These are phyloP conservation scores for Sander vitreus DNA, from an alignment of 2,113 vertebrate species.

Conservation along the genomic window DNA sequence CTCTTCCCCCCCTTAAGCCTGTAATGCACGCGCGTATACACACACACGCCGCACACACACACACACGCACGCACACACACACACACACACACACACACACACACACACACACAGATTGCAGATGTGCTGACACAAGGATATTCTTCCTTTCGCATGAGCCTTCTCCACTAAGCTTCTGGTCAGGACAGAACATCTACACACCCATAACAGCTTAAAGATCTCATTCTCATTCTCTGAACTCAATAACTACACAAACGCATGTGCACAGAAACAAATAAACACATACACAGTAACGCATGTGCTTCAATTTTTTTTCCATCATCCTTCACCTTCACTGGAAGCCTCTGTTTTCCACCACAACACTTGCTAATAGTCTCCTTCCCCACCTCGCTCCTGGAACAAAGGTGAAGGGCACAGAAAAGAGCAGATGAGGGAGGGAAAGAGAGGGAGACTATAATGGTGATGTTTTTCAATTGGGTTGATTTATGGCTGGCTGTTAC, in stretches of 20 bases:
- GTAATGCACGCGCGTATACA: constrained; percentile 52
- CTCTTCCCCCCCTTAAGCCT: constrained; percentile 56
- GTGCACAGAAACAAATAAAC: constrained; percentile 15
- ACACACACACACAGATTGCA: constrained; percentile 39
- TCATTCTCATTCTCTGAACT: constrained; percentile 23
- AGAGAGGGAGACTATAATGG: constrained; percentile 56
- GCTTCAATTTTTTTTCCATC: constrained; percentile 34
- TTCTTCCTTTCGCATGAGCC: constrained; percentile 59
- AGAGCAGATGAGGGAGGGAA: constrained; percentile 59
- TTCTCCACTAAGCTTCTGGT: constrained; percentile 69
- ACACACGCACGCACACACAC: constrained; percentile 20
- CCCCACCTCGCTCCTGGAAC: constrained; percentile 54
- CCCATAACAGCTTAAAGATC: constrained; percentile 48
- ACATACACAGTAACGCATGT: not conserved
- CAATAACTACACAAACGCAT: constrained; percentile 23
- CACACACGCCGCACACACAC: constrained; percentile 20
- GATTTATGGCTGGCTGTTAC: constrained; percentile 76
- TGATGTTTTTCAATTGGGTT: constrained; percentile 78
- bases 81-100: constrained; percentile 15
- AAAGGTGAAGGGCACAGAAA: constrained; percentile 79
- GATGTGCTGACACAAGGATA: constrained; percentile 78
- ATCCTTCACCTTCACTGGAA: constrained; percentile 43
- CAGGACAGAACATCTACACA: constrained; percentile 58
- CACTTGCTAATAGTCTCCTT: constrained; percentile 39
- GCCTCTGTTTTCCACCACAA: constrained; percentile 22